Evolutionary conservation across 2,888 invertebrate species (phyloP).

Genomic region (Ennomos fuscantarius): DNA sequence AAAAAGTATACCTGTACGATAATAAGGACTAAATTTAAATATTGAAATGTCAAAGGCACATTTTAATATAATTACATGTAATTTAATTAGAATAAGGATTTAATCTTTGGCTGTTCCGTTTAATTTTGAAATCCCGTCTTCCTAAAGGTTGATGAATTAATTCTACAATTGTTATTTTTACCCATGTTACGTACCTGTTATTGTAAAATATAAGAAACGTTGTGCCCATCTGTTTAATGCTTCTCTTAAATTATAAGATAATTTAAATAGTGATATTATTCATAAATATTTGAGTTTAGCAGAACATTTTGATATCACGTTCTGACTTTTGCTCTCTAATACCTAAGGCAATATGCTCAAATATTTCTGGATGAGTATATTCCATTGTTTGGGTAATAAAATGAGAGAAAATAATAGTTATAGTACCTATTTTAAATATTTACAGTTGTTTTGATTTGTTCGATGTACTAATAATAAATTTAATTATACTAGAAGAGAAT

Average conservation of each 20-base stretch:
- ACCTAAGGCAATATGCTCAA: background rate
- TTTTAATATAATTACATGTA: slow-evolving; percentile 1
- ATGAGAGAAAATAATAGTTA: slow-evolving; percentile 13
- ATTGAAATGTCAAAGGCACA: background rate
- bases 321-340: no score
- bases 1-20: no score
- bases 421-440: background rate
- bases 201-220: slow-evolving; percentile 30
- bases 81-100: slow-evolving; percentile 1
- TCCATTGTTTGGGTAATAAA: slow-evolving; percentile 7
- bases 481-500: no score
- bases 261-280: background rate
- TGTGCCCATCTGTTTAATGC: slow-evolving; percentile 10
- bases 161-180: slow-evolving; percentile 67
- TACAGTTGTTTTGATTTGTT: background rate
- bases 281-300: background rate
- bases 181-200: slow-evolving; percentile 49
- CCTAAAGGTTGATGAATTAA: slow-evolving; percentile 69
- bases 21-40: background rate
- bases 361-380: background rate
- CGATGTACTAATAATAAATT: no score
- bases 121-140: slow-evolving; percentile 59
- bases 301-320: no score
- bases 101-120: slow-evolving; percentile 20
- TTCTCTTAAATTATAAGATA: background rate